A percentile compares a stretch with the other conserved stretches of the same genome.
These are phyloP conservation scores for Glaucidium brasilianum DNA, from an alignment of 2,113 vertebrate species.

Conservation along the genomic window DNA sequence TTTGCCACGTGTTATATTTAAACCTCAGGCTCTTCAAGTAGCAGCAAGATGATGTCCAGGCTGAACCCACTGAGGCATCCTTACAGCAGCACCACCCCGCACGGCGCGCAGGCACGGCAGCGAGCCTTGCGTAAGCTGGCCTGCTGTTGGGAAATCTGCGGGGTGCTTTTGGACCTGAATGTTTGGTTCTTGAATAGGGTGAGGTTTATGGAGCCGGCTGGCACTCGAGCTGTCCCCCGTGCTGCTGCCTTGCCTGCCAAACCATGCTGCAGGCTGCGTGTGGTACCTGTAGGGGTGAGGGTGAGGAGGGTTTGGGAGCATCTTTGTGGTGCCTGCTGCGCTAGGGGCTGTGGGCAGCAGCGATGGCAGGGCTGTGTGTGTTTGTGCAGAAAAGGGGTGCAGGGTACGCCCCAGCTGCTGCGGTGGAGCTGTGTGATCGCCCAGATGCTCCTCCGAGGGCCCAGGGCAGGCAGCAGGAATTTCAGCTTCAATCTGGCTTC, in stretches of 20 bases:
- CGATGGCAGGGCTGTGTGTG: background rate
- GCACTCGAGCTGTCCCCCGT: background rate
- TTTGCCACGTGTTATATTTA: background rate
- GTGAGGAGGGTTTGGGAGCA: background rate
- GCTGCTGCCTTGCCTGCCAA: background rate
- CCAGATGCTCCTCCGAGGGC: background rate
- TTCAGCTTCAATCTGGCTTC: constrained; percentile 79
- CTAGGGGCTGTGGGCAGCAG: background rate
- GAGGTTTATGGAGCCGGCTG: background rate
- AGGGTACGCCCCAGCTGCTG: background rate
- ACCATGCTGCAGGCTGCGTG: fast-evolving
- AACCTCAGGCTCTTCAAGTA: background rate
- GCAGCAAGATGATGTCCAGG: background rate
- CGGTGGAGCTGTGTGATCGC: background rate
- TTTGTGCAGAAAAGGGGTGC: background rate
- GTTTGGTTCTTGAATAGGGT: background rate
- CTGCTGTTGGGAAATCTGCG: background rate
- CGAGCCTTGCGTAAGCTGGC: background rate
- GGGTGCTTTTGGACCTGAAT: background rate
- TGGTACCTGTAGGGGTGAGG: background rate
- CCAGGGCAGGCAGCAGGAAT: constrained; percentile 70
- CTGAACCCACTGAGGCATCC: background rate
- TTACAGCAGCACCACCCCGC: background rate
- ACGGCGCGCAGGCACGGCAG: fast-evolving
- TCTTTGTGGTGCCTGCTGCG: fast-evolving